Evolutionary conservation across 2,797 vertebrate genomes (phyloP).

Genomic region (Acanthurus leucopareius): DNA sequence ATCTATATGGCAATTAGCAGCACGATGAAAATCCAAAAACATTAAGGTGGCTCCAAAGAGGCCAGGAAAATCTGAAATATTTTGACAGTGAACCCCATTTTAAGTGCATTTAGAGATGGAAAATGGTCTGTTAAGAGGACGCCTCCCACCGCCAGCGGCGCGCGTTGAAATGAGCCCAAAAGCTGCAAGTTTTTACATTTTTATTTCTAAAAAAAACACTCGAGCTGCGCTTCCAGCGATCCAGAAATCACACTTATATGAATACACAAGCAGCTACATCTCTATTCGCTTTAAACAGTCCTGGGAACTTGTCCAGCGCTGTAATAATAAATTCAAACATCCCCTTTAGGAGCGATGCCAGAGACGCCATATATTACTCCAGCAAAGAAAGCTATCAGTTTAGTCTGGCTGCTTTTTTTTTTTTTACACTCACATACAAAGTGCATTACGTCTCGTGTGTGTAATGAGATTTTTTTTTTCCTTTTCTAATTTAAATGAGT

Average conservation of each 20-base stretch:
- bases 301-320: slow-evolving; percentile 61
- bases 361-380: slow-evolving; percentile 46
- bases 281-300: slow-evolving; percentile 33
- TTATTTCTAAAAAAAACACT: neutral
- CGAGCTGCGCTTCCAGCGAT: neutral
- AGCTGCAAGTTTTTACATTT: neutral
- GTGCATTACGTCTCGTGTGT: slow-evolving; percentile 52
- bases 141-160: neutral
- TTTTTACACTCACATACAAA: slow-evolving; percentile 40
- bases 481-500: slow-evolving; percentile 57
- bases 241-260: neutral
- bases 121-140: slow-evolving; percentile 8
- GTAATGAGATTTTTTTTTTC: slow-evolving; percentile 41
- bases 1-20: slow-evolving; percentile 76
- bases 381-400: slow-evolving; percentile 45
- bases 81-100: slow-evolving; percentile 12
- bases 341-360: slow-evolving; percentile 52
- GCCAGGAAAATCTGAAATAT: slow-evolving; percentile 4
- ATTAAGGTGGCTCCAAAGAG: slow-evolving; percentile 59
- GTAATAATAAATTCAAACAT: slow-evolving; percentile 62
- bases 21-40: slow-evolving; percentile 82
- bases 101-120: slow-evolving; percentile 42
- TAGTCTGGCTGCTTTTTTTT: slow-evolving; percentile 26
- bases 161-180: neutral
- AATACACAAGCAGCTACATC: slow-evolving; percentile 21